These are phyloP conservation scores for Holothuria scabra DNA, from an alignment of 53 echinoderm and acorn worm genomes.

Conservation along the genomic window DNA sequence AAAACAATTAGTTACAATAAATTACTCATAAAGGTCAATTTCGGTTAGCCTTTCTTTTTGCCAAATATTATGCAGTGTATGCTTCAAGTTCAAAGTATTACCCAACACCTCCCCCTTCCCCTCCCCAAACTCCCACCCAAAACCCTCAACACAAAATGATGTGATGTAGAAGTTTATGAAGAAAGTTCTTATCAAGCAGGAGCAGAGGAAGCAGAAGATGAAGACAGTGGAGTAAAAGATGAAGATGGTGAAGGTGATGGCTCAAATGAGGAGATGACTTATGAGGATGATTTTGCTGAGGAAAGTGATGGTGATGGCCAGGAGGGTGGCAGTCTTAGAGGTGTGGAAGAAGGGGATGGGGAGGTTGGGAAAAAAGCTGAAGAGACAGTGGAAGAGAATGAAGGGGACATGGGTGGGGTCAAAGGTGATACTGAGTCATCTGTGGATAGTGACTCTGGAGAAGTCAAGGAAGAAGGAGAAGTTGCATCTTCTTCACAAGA, in stretches of 20 bases:
- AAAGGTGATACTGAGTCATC: too few relatives aligned
- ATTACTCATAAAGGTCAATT: too few relatives aligned
- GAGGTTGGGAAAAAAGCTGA: not conserved
- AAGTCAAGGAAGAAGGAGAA: conserved; percentile 29
- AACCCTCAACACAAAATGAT: not conserved
- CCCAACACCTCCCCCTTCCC: not conserved
- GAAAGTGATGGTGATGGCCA: not conserved
- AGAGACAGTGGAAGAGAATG: not conserved
- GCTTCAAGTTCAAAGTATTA: too few relatives aligned
- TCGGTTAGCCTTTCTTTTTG: too few relatives aligned
- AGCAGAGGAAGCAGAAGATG: conserved; percentile 8
- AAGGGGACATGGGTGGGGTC: too few relatives aligned
- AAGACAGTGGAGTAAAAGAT: not conserved
- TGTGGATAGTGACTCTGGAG: not conserved
- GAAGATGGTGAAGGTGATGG: conserved; percentile 3
- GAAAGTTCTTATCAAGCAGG: not conserved
- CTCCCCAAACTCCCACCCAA: not conserved
- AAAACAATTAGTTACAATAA: too few relatives aligned
- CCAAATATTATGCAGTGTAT: too few relatives aligned
- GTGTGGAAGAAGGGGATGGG: not conserved
- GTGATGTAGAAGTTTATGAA: not conserved
- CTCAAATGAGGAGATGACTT: not conserved
- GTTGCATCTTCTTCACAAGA: not conserved
- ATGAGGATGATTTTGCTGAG: not conserved
- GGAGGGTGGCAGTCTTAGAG: not conserved